Evolutionary conservation across 2,113 vertebrate genomes (phyloP), one percentile per base, ranked within the genome.

Genomic region (Aegotheles bennettii): DNA sequence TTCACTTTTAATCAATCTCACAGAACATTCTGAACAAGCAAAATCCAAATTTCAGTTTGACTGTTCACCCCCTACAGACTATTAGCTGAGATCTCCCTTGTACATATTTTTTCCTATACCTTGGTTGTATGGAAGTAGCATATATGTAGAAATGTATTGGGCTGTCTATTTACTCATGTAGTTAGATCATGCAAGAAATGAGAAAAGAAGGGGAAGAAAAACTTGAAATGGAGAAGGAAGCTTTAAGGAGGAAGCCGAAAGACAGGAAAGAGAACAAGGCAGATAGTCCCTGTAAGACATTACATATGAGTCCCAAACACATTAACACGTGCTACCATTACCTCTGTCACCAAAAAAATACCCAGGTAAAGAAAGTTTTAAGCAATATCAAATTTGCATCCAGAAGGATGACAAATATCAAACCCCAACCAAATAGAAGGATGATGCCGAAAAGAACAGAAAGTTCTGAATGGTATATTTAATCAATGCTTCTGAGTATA

Each of bases 1-100:
- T 76, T 95, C 50, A 40, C 6, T 92, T 96, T 89, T 93, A 96
- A 96, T 96, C 76, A 91, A 51, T 59, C 10, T 91, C 50, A 56
- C 29, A 77, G n/a, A 16, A 89, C 29, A 87, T 33, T 89, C 38
- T 83, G 70, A 89, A 91, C 24, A 94, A 95, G 56, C 13, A 88
- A 93, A 96, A 88, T 79, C 57, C 43, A 87, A 87, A 93, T 95
- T 91, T 87, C 59, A 81, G 57, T 67, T 87, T 89, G 76, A 54
- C 31, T 64, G 17, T 90, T 93, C 21, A 68, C 38, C 23, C 13
- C 11, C 19, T 50, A 67, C 21, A 90, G 29, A 43, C 15, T 56
- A 19, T 54, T 80, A 76, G 42, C 28, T 74, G 61, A 77, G 3
- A 5, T 81, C 17, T 53, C 3, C 31, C 23, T 93, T 76, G 31